A percentile compares a stretch with the other conserved stretches of the same genome.
Conservation (phyloP, 2,113 vertebrate genomes). For the Oreochromis tanganicae region DNA sequence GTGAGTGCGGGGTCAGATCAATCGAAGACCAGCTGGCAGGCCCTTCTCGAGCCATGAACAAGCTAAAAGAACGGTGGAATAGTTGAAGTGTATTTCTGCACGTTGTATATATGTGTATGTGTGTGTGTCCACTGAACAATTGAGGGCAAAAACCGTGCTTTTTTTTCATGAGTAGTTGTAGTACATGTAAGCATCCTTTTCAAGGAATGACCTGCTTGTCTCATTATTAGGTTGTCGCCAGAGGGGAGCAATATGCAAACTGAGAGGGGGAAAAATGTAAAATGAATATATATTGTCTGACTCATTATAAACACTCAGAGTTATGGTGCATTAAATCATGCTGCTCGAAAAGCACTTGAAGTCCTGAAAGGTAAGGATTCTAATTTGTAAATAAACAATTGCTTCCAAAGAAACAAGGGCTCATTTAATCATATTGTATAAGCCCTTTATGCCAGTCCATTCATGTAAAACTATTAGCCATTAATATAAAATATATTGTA, state of each 20-base stretch:
- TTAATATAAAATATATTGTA: neutral
- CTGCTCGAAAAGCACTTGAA: constrained; percentile 34
- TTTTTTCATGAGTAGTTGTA: constrained; percentile 8
- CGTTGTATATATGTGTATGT: neutral
- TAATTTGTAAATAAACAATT: constrained; percentile 42
- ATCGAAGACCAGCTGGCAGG: constrained; percentile 31
- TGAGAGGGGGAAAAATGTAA: constrained; percentile 50
- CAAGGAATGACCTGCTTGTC: constrained; percentile 65
- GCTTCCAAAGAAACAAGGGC: neutral
- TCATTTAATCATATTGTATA: constrained; percentile 17
- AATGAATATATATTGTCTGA: constrained; percentile 42
- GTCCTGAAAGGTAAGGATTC: constrained; percentile 17
- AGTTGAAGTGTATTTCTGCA: neutral
- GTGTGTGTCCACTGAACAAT: neutral
- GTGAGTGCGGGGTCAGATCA: constrained; percentile 40
- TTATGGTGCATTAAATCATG: constrained; percentile 35
- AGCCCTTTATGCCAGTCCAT: neutral
- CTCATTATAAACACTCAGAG: constrained; percentile 4
- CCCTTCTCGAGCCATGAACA: neutral
- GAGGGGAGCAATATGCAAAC: constrained; percentile 69
- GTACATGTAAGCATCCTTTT: constrained; percentile 40
- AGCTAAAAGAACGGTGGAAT: neutral
- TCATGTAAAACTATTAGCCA: neutral
- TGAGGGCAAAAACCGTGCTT: neutral
- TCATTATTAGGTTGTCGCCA: constrained; percentile 66